Conservation (phyloP, 2,888 invertebrate genomes). For the Dasypolia templi region DNA sequence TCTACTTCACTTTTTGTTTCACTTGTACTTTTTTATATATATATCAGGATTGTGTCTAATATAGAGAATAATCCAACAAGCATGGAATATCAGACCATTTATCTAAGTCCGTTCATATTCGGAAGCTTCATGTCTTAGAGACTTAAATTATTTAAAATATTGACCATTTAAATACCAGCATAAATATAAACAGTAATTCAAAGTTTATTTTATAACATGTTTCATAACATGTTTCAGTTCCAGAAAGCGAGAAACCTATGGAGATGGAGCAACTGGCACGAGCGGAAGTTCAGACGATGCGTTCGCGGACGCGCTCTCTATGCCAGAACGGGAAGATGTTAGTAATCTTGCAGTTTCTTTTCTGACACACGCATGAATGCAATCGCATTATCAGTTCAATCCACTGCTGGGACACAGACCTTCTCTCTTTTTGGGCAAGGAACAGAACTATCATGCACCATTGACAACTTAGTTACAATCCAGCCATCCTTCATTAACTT, state of each 20-base stretch:
- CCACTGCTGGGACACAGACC: too few species aligned
- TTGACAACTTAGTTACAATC: too few species aligned
- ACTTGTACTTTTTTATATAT: too few species aligned
- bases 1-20: too few species aligned
- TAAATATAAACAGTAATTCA: neutral
- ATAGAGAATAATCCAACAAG: too few species aligned
- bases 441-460: too few species aligned
- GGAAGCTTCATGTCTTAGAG: neutral
- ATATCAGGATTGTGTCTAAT: too few species aligned
- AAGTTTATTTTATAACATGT: neutral
- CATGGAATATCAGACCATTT: neutral
- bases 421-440: too few species aligned
- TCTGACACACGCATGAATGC: neutral
- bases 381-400: too few species aligned
- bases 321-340: conserved; percentile 91
- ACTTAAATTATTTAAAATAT: neutral
- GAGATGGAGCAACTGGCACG: conserved; percentile 92
- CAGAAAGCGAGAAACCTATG: conserved; percentile 90
- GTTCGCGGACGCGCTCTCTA: conserved; percentile 90
- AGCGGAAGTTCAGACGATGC: conserved; percentile 90
- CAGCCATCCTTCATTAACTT: too few species aligned
- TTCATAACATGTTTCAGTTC: conserved; percentile 73
- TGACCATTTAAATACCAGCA: neutral
- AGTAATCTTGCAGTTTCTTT: conserved; percentile 62
- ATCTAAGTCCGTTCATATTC: neutral